Conservation (phyloP, 2,797 vertebrate species). For the Pyrocephalus nanus region DNA sequence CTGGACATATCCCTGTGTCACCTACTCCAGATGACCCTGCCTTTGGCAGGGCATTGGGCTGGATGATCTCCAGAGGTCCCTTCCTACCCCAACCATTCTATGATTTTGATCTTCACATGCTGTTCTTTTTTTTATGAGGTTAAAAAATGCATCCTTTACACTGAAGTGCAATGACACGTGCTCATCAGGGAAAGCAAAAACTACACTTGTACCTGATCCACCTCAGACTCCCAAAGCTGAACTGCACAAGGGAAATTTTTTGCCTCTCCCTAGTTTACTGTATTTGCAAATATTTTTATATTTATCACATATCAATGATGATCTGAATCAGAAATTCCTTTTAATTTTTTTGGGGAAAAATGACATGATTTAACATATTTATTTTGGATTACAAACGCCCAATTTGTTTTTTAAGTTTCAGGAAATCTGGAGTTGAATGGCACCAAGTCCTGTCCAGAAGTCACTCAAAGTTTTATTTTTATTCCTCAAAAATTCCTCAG, state of each 20-base stretch:
- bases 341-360: neutral
- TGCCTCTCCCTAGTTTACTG: neutral
- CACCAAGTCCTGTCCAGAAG: neutral
- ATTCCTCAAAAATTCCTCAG: neutral
- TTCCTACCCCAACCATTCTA: accelerated
- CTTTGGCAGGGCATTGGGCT: neutral
- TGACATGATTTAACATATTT: neutral
- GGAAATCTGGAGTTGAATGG: neutral
- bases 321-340: neutral
- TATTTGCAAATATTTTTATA: neutral
- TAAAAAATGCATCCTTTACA: neutral
- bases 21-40: neutral
- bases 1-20: neutral
- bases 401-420: neutral
- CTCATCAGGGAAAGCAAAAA: neutral
- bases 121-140: neutral
- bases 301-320: too few relatives aligned
- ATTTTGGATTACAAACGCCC: neutral
- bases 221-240: neutral
- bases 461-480: neutral
- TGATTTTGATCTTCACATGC: neutral
- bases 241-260: neutral
- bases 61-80: accelerated
- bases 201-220: neutral
- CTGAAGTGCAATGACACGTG: neutral